Evolutionary conservation across 2,888 invertebrate species (phyloP), one percentile per base, ranked within the genome.

Genomic region (Holacanthella duospinosa): DNA sequence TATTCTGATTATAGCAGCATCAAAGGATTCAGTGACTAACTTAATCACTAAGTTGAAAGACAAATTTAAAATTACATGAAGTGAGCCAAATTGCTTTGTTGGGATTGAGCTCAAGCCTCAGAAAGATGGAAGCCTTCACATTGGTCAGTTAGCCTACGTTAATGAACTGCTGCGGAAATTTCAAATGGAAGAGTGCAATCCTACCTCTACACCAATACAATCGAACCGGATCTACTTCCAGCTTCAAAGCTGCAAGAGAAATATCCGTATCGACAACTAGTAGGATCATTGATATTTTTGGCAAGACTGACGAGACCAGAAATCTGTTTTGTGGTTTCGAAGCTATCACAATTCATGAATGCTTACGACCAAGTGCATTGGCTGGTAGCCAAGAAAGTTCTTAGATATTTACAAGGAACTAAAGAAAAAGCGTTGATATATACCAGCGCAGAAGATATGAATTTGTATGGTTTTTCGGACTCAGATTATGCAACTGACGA

Each of bases 211-310:
- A 6, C 62, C 62, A 56, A 57, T 57, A 27, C 24, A 2, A 1
- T 29, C 56, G n/a, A 55, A 48, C 9, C 44, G 1, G 54, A 57
- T 27, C 55, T 64, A 12, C 12, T 25, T 21, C 43, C 1, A 9
- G 36, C 1, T 6, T 26, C 53, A 25, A n/a, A 16, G 27, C 24
- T 53, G 12, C 60, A 64, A 19, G 53, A 59, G 1, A 54, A 36
- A 2, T 60, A 56, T 21, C 25, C 55, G 12, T 62, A 29, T 53
- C 43, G 28, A 43, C 63, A 68, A 54, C 36, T 67, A 16, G 53
- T 71, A 16, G 71, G 69, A n/a, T 54, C 61, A 48, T 24, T 72
- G 1, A 56, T 69, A 54, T 70, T 68, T 44, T 29, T 71, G 27
- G 67, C 70, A 0, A 43, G 55, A 2, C 21, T 44, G 9, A 69